Conservation (phyloP, 2,888 invertebrate species). For the Limnephilus rhombicus region DNA sequence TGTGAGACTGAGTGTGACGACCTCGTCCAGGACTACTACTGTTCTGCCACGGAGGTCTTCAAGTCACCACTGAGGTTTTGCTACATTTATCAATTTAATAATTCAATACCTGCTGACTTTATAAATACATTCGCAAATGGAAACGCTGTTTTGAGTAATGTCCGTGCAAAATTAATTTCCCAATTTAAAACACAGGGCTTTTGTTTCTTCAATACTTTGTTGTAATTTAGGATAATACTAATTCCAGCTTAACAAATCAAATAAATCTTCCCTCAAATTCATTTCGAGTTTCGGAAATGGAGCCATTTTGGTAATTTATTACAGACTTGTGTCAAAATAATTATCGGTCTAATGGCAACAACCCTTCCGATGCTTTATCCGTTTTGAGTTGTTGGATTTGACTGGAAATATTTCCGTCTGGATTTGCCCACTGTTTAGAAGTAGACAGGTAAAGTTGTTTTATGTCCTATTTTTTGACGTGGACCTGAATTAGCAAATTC, state of each 20-base stretch:
- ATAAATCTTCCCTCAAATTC: background rate
- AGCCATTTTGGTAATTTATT: background rate
- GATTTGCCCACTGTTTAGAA: background rate
- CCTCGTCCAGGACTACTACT: too few relatives aligned
- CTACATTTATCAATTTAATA: background rate
- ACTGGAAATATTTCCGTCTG: background rate
- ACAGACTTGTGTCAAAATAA: background rate
- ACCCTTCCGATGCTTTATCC: background rate
- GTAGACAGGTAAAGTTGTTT: background rate
- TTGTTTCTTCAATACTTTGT: background rate
- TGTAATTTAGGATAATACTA: background rate
- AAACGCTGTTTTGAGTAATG: background rate
- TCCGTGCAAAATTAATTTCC: background rate
- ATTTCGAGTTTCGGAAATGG: background rate
- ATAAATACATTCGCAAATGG: background rate
- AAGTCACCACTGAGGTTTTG: background rate
- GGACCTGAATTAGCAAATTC: background rate
- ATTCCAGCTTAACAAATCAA: background rate
- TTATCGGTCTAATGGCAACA: background rate
- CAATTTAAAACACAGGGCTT: background rate
- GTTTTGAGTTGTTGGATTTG: background rate
- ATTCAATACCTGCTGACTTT: background rate
- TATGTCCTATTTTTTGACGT: background rate
- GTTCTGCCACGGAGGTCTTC: background rate
- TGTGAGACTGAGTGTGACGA: background rate